A percentile compares a stretch with the other conserved stretches of the same genome.
These are phyloP conservation scores for Diplogasteroides magnus DNA, from an alignment of 1,140 invertebrate genomes.

Conservation along the genomic window DNA sequence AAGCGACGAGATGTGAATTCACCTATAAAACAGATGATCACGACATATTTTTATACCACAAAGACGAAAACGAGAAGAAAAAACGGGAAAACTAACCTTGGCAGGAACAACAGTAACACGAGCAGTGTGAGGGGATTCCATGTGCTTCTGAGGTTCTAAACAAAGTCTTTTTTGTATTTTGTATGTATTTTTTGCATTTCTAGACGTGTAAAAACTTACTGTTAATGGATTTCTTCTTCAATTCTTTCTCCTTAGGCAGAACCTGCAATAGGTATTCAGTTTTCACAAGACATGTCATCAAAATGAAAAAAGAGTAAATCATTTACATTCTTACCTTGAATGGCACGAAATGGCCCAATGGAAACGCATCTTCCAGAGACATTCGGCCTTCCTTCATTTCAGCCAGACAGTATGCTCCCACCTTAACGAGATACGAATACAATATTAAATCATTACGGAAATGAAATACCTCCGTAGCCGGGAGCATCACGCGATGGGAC, in stretches of 20 bases:
- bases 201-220: too few species aligned
- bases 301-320: too few species aligned
- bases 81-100: too few species aligned
- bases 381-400: conserved; percentile 24
- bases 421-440: conserved; percentile 16
- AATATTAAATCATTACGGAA: neutral
- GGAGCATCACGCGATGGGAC: conserved; percentile 23
- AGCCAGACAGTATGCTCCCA: conserved; percentile 33
- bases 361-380: conserved; percentile 45
- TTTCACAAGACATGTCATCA: conserved; percentile 11
- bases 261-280: conserved; percentile 10
- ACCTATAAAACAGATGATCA: too few species aligned
- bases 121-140: too few species aligned
- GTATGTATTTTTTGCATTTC: too few species aligned
- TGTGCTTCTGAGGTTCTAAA: too few species aligned
- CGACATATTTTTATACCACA: too few species aligned
- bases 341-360: conserved; percentile 40
- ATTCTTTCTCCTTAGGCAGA: conserved; percentile 14
- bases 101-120: too few species aligned
- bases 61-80: too few species aligned
- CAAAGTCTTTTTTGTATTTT: too few species aligned
- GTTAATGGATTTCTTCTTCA: conserved; percentile 1
- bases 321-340: conserved; percentile 35
- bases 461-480: conserved; percentile 5
- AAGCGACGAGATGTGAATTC: conserved; percentile 42